Base-by-base conservation (phyloP, 1,140 invertebrate species). In the Nephila pilipes region DNA sequence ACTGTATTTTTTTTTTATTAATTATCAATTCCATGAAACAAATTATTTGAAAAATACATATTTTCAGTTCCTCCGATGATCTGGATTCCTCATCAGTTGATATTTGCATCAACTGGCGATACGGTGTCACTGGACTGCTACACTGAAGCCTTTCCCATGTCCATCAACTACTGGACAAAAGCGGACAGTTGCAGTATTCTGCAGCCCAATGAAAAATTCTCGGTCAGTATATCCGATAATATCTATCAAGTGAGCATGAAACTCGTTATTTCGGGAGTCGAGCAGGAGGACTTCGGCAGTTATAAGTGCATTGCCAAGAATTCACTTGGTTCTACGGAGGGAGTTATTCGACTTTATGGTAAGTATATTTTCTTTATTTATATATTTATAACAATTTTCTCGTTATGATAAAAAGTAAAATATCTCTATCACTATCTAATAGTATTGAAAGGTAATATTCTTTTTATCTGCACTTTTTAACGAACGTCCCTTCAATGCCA, bases 231-330 rank as follows among this genome's bases (percentile, higher is more conserved):
- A 38, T 80, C 75, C 1, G 94, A 94, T n/a, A 94, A 94, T 16
- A 36, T 87, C 22, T 94, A 94, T 36, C 94, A 94, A 89, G 94
- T 94, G 22, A 93, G 94, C 75, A 94, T 94, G 94, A 93, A 94
- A n/a, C 91, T 95, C 6, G 87, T 90, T 16, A 94, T 95, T 29
- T 57, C 92, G 16, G 75, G 92, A 16, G 60, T 95, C 1, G 54
- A 69, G 0, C 14, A 57, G 1, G 91, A 97, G 22, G 98, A 99
- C 95, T 97, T 97, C 75, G 98, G 98, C 29, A 97, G 97, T 0
- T 99, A 99, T 96, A 96, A 97, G 95, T 99, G 98, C 95, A 97
- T 98, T 75, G 98, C 98, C 8, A 98, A 98, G 94, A 99, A 99
- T 96, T 98, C 98, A 2, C 96, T 99, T 2, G 98, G 98, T 92